A percentile compares a stretch with the other conserved stretches of the same genome.
Conservation (phyloP, 2,888 invertebrate species). For the Eremobia ochroleuca region DNA sequence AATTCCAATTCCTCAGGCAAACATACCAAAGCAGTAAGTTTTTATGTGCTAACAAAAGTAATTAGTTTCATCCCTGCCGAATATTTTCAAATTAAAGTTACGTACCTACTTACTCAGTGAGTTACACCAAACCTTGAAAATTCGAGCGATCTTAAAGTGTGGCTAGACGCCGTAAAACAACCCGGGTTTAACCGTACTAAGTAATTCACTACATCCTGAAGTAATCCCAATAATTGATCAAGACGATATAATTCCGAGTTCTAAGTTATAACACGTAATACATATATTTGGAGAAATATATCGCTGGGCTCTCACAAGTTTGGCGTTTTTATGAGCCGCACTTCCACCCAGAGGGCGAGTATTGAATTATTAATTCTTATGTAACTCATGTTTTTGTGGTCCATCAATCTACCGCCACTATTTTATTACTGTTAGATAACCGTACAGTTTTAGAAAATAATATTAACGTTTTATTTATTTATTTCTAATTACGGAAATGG, state of each 20-base stretch:
- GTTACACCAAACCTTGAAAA: constrained; percentile 42
- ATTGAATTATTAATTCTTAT: constrained; percentile 66
- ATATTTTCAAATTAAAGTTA: constrained; percentile 45
- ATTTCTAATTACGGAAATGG: constrained; percentile 18
- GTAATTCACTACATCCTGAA: constrained; percentile 43
- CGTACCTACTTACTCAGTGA: constrained; percentile 7
- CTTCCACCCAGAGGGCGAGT: constrained; percentile 42
- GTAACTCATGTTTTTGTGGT: constrained; percentile 49
- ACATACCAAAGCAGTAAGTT: constrained; percentile 32
- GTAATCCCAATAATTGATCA: constrained; percentile 57
- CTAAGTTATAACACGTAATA: constrained; percentile 60
- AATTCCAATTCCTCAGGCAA: constrained; percentile 2
- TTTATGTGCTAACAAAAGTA: constrained; percentile 38
- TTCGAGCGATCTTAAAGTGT: constrained; percentile 23
- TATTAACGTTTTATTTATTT: constrained; percentile 1
- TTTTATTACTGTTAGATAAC: constrained; percentile 39
- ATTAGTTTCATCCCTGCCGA: constrained; percentile 23
- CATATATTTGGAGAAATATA: constrained; percentile 64
- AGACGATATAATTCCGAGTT: constrained; percentile 49
- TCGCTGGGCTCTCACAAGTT: constrained; percentile 49
- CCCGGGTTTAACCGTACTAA: constrained; percentile 39
- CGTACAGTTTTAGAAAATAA: constrained; percentile 18
- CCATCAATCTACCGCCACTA: constrained; percentile 30
- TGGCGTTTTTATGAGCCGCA: constrained; percentile 60
- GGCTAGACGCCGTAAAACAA: constrained; percentile 41